Evolutionary conservation across 1,140 invertebrate genomes (phyloP).

Genomic region (Apis mellifera): Amel_HAv3.1 CM009931.2:16816501-16817000

Average conservation of each 20-base stretch:
- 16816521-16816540: constrained; percentile 79
- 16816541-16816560: constrained; percentile 60
- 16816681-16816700: constrained; percentile 48
- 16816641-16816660: constrained; percentile 47
- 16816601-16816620: not conserved
- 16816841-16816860: constrained; percentile 20
- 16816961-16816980: too few species aligned
- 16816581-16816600: constrained; percentile 38
- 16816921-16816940: not conserved
- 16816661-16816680: constrained; percentile 45
- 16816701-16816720: constrained; percentile 36
- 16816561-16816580: constrained; percentile 9
- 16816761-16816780: constrained; percentile 40
- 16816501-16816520: constrained; percentile 77
- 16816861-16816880: constrained; percentile 20
- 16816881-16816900: fast-evolving
- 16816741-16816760: constrained; percentile 39
- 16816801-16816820: constrained; percentile 14
- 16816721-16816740: constrained; percentile 20
- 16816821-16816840: constrained; percentile 14
- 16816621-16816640: constrained; percentile 19
- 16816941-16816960: not conserved
- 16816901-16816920: not conserved
- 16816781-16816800: not conserved
- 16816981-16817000: too few species aligned